Conservation (phyloP, 1,140 invertebrate species). For the Lethrus apterus region DNA sequence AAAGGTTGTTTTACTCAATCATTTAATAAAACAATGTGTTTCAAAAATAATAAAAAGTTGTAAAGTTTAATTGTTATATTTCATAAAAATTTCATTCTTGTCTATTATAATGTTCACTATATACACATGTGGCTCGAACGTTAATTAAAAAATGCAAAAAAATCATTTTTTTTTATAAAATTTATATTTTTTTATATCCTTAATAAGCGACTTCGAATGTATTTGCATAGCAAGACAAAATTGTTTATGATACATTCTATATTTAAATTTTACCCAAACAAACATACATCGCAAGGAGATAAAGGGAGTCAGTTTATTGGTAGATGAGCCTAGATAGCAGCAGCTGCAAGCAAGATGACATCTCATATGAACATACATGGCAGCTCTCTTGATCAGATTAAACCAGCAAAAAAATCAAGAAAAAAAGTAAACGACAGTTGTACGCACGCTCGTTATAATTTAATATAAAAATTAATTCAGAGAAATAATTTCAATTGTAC, state of each 20-base stretch:
- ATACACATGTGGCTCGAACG: background rate
- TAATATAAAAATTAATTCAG: conserved; percentile 14
- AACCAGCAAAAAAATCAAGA: conserved; percentile 4
- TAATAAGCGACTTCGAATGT: background rate
- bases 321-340: conserved; percentile 4
- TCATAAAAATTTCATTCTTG: no score
- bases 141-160: no score
- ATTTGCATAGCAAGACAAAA: background rate
- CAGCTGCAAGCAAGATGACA: conserved; percentile 11
- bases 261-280: conserved; percentile 12
- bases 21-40: no score
- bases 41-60: no score
- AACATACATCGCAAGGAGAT: conserved; percentile 7
- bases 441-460: conserved; percentile 11
- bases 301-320: conserved; percentile 10
- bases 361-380: conserved; percentile 4
- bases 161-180: no score
- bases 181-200: background rate
- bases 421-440: conserved; percentile 13
- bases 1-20: no score
- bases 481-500: conserved; percentile 11
- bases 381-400: conserved; percentile 12
- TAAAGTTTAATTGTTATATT: no score
- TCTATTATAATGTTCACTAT: conserved; percentile 10
- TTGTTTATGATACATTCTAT: conserved; percentile 12